Conservation (phyloP, 2,888 invertebrate genomes). For the Rhingia campestris region DNA sequence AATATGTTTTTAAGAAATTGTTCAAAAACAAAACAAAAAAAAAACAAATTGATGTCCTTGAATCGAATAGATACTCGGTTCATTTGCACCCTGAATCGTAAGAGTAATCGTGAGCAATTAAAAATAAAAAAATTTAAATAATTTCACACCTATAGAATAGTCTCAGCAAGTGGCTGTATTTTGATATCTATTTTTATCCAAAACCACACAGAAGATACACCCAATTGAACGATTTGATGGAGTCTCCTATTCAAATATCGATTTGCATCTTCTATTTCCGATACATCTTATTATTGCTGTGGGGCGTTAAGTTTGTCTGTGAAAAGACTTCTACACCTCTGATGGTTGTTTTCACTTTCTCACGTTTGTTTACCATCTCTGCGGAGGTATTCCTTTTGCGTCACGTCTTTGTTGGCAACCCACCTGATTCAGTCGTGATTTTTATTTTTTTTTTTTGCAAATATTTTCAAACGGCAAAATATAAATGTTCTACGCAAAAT, state of each 20-base stretch:
- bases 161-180: neutral
- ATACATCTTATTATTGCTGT: neutral
- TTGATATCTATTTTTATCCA: neutral
- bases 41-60: no score
- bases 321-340: neutral
- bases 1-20: no score
- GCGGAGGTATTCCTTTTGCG: neutral
- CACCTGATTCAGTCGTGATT: neutral
- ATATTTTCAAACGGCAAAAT: neutral
- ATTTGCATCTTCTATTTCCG: neutral
- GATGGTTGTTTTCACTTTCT: constrained; percentile 6
- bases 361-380: neutral
- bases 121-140: no score
- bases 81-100: neutral
- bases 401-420: neutral
- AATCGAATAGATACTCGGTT: no score
- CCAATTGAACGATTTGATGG: neutral
- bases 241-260: neutral
- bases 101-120: no score
- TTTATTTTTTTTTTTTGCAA: neutral
- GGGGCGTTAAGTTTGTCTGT: neutral
- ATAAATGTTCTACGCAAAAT: neutral
- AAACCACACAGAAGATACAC: neutral
- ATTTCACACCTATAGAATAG: neutral
- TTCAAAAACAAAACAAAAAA: no score